These are phyloP conservation scores for Micronisus gabar DNA, from an alignment of 2,113 vertebrate genomes.

Conservation along the genomic window DNA sequence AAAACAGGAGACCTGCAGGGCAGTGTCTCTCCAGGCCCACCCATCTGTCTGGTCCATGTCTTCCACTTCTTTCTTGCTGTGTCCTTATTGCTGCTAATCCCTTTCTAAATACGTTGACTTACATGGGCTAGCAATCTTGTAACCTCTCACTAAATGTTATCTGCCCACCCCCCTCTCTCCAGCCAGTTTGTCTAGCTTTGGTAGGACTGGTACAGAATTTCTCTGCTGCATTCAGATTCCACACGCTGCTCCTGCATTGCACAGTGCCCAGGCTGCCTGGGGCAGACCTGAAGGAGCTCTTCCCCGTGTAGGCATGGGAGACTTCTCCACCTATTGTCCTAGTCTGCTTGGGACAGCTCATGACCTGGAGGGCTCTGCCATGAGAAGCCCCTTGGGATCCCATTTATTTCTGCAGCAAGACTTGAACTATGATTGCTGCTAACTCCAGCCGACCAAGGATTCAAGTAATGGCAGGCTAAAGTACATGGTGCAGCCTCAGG, in stretches of 20 bases:
- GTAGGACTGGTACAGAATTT: not conserved
- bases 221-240: not conserved
- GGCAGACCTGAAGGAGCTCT: not conserved
- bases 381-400: not conserved
- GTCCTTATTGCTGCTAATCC: not conserved
- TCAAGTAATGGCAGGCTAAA: not conserved
- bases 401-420: conserved; percentile 18
- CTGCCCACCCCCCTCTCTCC: not conserved
- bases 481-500: not conserved
- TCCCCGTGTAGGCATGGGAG: not conserved
- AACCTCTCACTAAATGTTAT: not conserved
- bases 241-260: not conserved
- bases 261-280: not conserved
- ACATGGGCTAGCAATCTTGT: not conserved
- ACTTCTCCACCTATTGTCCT: not conserved
- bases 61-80: not conserved
- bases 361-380: not conserved
- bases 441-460: not conserved
- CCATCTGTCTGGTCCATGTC: not conserved
- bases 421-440: not conserved
- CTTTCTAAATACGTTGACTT: not conserved
- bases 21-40: not conserved
- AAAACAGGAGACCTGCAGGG: not conserved
- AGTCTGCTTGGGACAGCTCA: not conserved
- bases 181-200: not conserved